A percentile compares a stretch with the other conserved stretches of the same genome.
These are phyloP conservation scores for Equus quagga DNA, from an alignment of 2,113 vertebrate species.

Conservation along the genomic window DNA sequence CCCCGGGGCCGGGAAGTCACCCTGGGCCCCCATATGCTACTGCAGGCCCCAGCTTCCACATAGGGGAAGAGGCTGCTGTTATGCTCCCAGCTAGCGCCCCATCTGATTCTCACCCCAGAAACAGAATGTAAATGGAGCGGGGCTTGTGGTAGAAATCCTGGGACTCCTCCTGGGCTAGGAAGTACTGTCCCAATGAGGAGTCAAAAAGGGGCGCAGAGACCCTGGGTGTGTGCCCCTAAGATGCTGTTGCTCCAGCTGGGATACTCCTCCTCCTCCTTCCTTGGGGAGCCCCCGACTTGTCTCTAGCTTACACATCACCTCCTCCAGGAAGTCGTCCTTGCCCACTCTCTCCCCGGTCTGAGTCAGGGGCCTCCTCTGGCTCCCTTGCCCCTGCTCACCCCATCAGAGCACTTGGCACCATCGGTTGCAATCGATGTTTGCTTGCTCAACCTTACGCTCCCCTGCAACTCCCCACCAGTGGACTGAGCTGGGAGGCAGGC, in stretches of 20 bases:
- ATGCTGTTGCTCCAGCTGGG: neutral
- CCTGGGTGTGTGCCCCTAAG: neutral
- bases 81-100: accelerated
- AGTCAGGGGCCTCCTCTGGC: neutral
- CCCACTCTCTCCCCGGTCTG: neutral
- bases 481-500: neutral
- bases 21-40: neutral
- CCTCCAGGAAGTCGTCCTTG: slow-evolving; percentile 43
- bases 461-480: accelerated
- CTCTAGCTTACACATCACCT: neutral
- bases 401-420: neutral
- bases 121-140: accelerated
- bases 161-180: neutral
- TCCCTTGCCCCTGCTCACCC: neutral
- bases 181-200: neutral
- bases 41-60: neutral
- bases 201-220: neutral
- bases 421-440: too few relatives aligned
- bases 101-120: neutral
- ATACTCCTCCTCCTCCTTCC: neutral
- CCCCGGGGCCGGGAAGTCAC: neutral
- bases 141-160: neutral
- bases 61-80: neutral
- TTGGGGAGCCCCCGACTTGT: neutral
- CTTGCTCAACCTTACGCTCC: neutral